Evolutionary conservation across 2,888 invertebrate species (phyloP), one percentile per base, ranked within the genome.

Genomic region (Agrotis clavis): DNA sequence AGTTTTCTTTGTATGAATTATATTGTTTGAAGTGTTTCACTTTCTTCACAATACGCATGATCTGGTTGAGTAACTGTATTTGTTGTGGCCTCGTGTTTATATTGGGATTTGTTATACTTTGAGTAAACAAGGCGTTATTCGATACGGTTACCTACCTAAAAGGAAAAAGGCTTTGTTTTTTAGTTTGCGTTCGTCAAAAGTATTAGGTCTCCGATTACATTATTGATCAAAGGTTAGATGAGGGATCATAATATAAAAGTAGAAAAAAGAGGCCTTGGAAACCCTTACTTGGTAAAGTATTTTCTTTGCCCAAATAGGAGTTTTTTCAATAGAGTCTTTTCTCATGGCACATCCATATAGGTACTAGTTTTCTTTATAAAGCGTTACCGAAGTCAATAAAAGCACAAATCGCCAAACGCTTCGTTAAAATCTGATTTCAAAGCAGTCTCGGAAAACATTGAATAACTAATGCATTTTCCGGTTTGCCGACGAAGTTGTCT

Each of bases 1-100:
- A 85, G 84, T 88, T 90, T 91, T 89, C 89, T 88, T 89, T 87
- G 79, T 87, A 78, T 79, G 77, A 82, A 83, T 84, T 84, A 85
- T 79, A 79, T 74, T 77, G 77, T 79, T 82, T 79, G 76, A 82
- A 80, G 77, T 86, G 76, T 83, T 86, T 85, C 79, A 78, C 77
- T 84, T 87, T 88, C 75, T 63, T 71, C 57, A 73, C 57, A 72
- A 76, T 67, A 74, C 66, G 69, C 82, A 67, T 82, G 85, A 79
- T 77, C 64, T 71, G 82, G 63, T 69, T 81, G 69, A 67, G 57
- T 67, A 80, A 77, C 67, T 65, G 53, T 67, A 13, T 67, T 35
- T 21, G 48, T 6, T 13, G 35, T 51, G n/a, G 13, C 6, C 48
- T 21, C 19, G 6, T 69, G 51, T 69, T 74, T 64, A 14, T 51